Evolutionary conservation across 2,888 invertebrate species (phyloP).

Genomic region (Criorhina ranunculi): DNA sequence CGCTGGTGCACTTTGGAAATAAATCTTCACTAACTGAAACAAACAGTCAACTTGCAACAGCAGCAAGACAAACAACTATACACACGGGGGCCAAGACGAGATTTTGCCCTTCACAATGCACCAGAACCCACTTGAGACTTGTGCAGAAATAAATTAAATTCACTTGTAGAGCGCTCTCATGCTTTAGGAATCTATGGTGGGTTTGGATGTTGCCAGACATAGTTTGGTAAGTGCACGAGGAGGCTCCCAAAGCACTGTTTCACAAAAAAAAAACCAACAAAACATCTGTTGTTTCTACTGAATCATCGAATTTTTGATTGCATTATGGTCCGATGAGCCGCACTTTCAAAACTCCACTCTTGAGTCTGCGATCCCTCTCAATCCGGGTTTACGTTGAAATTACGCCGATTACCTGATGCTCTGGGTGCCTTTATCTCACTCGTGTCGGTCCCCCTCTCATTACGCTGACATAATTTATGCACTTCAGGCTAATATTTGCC

Average conservation of each 20-base stretch:
- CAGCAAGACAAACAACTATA: constrained; percentile 54
- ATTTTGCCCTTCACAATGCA: constrained; percentile 64
- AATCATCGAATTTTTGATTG: constrained; percentile 74
- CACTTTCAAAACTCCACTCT: background rate
- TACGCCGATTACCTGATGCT: constrained; percentile 73
- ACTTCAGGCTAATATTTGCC: constrained; percentile 74
- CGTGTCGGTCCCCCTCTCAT: constrained; percentile 71
- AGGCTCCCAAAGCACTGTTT: background rate
- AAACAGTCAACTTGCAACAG: constrained; percentile 71
- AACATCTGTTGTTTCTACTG: constrained; percentile 64
- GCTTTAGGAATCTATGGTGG: background rate
- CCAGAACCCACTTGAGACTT: constrained; percentile 71
- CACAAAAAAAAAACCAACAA: constrained; percentile 26
- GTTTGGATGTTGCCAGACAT: constrained; percentile 6
- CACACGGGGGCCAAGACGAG: constrained; percentile 58
- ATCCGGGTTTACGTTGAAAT: constrained; percentile 44
- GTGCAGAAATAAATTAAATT: constrained; percentile 75
- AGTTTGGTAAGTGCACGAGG: constrained; percentile 27
- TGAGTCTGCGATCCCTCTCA: constrained; percentile 7
- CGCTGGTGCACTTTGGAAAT: constrained; percentile 61
- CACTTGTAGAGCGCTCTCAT: constrained; percentile 60
- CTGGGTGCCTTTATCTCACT: constrained; percentile 67
- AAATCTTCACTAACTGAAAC: constrained; percentile 75
- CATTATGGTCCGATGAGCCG: constrained; percentile 54
- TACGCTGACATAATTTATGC: constrained; percentile 75